A percentile compares a stretch with the other conserved stretches of the same genome.
These are phyloP conservation scores for Serrognathus titanus DNA, from an alignment of 2,888 invertebrate species.

Conservation along the genomic window DNA sequence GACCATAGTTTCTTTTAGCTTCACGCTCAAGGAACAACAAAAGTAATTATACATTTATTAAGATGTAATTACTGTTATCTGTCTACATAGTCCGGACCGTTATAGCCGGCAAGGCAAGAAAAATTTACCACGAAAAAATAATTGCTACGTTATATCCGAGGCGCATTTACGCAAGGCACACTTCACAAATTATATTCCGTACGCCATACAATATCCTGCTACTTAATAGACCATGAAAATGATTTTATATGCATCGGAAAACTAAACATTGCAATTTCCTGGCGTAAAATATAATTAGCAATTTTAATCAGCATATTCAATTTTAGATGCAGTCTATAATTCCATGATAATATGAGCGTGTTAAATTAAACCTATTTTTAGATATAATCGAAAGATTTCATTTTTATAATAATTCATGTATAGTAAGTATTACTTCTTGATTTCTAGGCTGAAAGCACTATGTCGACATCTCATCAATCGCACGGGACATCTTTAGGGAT, in stretches of 20 bases:
- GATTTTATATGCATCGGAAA: slow-evolving; percentile 19
- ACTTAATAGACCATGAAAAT: slow-evolving; percentile 35
- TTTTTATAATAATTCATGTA: no score
- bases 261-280: slow-evolving; percentile 15
- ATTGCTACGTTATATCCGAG: slow-evolving; percentile 6
- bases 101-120: slow-evolving; percentile 9
- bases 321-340: background rate
- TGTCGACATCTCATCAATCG: no score
- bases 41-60: background rate
- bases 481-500: no score
- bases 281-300: slow-evolving; percentile 7
- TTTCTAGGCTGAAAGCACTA: no score
- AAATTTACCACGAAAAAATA: slow-evolving; percentile 5
- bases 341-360: no score
- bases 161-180: slow-evolving; percentile 11
- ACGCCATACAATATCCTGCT: slow-evolving; percentile 24
- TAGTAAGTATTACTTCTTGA: no score
- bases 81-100: background rate
- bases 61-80: slow-evolving; percentile 9
- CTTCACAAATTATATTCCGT: slow-evolving; percentile 15
- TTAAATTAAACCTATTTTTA: no score
- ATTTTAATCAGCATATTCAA: slow-evolving; percentile 6
- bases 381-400: no score
- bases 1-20: background rate
- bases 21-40: slow-evolving; percentile 1